A percentile compares a stretch with the other conserved stretches of the same genome.
phyloP scores from a whole-genome alignment of 2,113 vertebrate species.

The Garra rufa region DNA sequence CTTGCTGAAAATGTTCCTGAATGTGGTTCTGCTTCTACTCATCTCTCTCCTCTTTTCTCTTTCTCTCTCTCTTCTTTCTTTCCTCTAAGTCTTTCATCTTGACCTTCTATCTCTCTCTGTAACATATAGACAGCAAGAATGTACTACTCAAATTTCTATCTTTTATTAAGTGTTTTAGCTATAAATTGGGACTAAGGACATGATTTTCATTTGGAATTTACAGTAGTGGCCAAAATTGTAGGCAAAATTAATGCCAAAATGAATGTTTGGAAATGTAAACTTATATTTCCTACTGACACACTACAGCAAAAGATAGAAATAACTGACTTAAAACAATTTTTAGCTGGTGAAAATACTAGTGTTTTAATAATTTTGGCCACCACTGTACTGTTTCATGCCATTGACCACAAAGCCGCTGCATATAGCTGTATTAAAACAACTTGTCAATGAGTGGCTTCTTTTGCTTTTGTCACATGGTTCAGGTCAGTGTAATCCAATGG shows the following conservation, averaged over 20 bases:
- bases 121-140: background rate
- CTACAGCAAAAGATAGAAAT: too few species aligned
- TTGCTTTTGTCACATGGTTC: background rate
- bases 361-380: too few species aligned
- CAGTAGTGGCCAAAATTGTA: too few species aligned
- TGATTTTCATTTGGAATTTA: background rate
- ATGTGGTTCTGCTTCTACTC: slow-evolving; percentile 40
- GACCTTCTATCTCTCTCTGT: background rate
- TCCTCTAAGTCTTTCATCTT: background rate
- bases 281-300: too few species aligned
- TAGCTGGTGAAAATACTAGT: too few species aligned
- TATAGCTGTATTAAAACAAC: background rate
- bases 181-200: background rate
- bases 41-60: slow-evolving; percentile 14
- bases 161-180: background rate
- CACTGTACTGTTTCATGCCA: too few species aligned
- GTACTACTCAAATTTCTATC: background rate
- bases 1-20: slow-evolving; percentile 51
- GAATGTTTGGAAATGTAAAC: too few species aligned
- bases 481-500: background rate
- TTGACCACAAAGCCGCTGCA: background rate
- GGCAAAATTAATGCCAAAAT: too few species aligned
- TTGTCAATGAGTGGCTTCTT: background rate
- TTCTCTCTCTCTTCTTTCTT: slow-evolving; percentile 1
- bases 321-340: too few species aligned